Base-by-base conservation (phyloP, 2,888 invertebrate genomes). In the Calephelis perditalis region DNA sequence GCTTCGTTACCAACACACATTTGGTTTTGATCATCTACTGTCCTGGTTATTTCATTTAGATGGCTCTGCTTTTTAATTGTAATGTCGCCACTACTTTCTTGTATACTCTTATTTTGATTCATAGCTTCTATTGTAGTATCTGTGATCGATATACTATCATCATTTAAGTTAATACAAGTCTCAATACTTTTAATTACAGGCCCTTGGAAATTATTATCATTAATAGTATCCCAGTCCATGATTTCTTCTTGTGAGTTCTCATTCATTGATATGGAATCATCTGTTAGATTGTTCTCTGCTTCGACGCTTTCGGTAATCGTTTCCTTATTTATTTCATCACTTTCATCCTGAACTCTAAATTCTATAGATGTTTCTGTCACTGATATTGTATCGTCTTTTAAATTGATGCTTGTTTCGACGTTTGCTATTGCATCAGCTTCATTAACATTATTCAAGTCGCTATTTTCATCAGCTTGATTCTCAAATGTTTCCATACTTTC, bases 351-450 rank as follows among this genome's bases (percentile, higher is more conserved):
- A 36, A 36, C 35, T 52, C 35, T 52, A 35, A 7, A 52, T 11
- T 7, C 52, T 26, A 52, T 36, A 35, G 52, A 52, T 3, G 52
- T 52, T 35, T 52, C 52, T 5, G 52, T 52, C 6, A 52, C 36
- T 11, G 47, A 47, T 59, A 26, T 59, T 46, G 66, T 65, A 67
- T 79, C 77, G 61, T 81, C 78, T 63, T 68, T 73, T 63, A 78
- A 70, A 71, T 81, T 80, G 11, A 77, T 63, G 65, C 69, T 74
- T 0, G 57, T 63, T 46, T 58, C 63, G 5, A 55, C 59, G 11
- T 56, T 46, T 56, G 52, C 9, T 43, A 57, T 15, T 5, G 11
- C 5, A 26, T 26, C 11, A 44, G 5, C 35, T 44, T 45, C 45
- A n/a, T 57, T 35, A 9, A n/a, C 12, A 57, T 35, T 52, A 36